Evolutionary conservation across 2,888 invertebrate species (phyloP), one percentile per base, ranked within the genome.

Genomic region (Cheilosia scutellata): DNA sequence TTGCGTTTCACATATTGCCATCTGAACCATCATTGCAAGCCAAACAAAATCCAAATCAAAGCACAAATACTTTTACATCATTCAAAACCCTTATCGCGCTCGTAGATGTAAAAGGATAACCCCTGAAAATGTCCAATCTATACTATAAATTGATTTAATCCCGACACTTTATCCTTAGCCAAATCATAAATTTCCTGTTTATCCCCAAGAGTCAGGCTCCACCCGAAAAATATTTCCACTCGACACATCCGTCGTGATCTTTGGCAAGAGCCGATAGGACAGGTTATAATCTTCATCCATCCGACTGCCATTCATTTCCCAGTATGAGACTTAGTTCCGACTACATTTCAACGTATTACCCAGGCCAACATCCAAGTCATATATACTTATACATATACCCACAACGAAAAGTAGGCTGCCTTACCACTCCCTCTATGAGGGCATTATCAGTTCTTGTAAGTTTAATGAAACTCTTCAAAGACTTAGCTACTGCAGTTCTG

Each of bases 381-480:
- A 7, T 9, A 33, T 7, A 7, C 0, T 7, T 42, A 60, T 60
- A 72, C 53, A 13, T 20, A 0, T 20, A 20, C 20, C 20, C 20
- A 71, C 55, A 40, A 29, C 37, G 27, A 42, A 13, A 71, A 62
- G 40, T 71, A 47, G 62, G 78, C 29, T 71, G 78, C 31, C 49
- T 49, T 63, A 49, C 49, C 44, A 20, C 29, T 55, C 16, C 2
- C 66, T 29, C 20, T 37, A 31, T 55, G n/a, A 44, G 29, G 60
- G 5, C 16, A 29, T 42, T 47, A 49, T 37, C 62, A 63, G 63
- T 63, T 58, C 74, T 78, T 83, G 74, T 74, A 78, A 71, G 75
- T 84, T 78, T 84, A 84, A 80, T 84, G 66, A 84, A 84, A 84
- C 80, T 74, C 63, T 68, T 72, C 68, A 58, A 74, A 68, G 71